Evolutionary conservation across 2,888 invertebrate genomes (phyloP).

Genomic region (Anthoptus insignis): DNA sequence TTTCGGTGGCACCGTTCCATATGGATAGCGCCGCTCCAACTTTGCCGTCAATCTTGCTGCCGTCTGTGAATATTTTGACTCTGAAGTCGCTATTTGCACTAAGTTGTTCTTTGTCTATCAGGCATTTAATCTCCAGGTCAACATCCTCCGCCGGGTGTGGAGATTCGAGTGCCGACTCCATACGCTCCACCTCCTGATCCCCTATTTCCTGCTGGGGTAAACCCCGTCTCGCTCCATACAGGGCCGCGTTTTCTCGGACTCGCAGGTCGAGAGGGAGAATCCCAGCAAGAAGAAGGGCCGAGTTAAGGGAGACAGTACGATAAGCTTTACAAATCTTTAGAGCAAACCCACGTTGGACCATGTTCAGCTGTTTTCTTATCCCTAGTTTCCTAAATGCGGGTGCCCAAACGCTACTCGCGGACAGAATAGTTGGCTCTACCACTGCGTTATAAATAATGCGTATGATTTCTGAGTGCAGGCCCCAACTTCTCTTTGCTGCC

Average conservation of each 20-base stretch:
- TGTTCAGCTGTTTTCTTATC: background rate
- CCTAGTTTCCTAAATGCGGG: background rate
- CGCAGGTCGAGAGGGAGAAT: no score
- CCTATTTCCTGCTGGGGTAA: background rate
- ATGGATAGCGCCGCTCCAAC: no score
- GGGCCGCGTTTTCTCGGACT: background rate
- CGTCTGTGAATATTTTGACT: no score
- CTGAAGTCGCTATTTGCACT: slow-evolving; percentile 35
- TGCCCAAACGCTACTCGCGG: background rate
- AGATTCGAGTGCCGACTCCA: no score
- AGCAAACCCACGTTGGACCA: background rate
- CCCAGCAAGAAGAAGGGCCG: no score
- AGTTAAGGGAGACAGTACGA: no score
- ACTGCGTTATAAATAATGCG: background rate
- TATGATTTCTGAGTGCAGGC: background rate
- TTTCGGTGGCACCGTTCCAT: no score
- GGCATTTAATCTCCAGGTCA: no score
- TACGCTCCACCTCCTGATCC: no score
- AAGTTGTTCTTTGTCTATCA: slow-evolving; percentile 28
- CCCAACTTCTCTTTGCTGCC: background rate
- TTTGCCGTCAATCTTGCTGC: no score
- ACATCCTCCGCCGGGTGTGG: no score
- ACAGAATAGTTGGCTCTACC: background rate
- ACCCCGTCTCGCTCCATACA: background rate
- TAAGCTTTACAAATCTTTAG: background rate